Conservation (phyloP, 1,140 invertebrate genomes). For the Paraescarpia echinospica region DNA sequence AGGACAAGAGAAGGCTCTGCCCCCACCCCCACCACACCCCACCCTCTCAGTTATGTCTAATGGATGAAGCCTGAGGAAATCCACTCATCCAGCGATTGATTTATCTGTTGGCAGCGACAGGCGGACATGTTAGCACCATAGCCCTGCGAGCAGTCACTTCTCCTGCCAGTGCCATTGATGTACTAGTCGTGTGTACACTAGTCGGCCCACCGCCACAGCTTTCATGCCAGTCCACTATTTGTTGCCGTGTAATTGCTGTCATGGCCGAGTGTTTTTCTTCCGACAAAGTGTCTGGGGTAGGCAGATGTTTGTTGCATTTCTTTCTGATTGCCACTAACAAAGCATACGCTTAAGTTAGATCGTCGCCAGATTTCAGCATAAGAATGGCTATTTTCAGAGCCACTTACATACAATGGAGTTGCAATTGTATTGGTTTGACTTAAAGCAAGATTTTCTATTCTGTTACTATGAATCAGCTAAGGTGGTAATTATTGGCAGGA, state of each 20-base stretch:
- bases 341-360: neutral
- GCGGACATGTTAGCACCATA: neutral
- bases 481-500: too few relatives aligned
- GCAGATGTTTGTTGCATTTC: neutral
- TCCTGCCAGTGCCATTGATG: neutral
- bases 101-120: neutral
- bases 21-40: neutral
- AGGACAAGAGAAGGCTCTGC: too few relatives aligned
- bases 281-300: neutral
- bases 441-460: too few relatives aligned
- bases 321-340: neutral
- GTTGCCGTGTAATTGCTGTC: neutral
- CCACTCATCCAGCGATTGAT: neutral
- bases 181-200: neutral
- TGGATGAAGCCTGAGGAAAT: neutral
- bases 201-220: neutral
- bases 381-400: too few relatives aligned
- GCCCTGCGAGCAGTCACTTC: neutral
- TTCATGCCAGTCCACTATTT: neutral
- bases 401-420: too few relatives aligned
- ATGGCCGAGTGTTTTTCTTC: neutral
- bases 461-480: too few relatives aligned
- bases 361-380: neutral
- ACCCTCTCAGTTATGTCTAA: neutral
- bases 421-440: too few relatives aligned